Evolutionary conservation across 2,113 vertebrate genomes (phyloP).

Genomic region (Actenoides lindsayi): DNA sequence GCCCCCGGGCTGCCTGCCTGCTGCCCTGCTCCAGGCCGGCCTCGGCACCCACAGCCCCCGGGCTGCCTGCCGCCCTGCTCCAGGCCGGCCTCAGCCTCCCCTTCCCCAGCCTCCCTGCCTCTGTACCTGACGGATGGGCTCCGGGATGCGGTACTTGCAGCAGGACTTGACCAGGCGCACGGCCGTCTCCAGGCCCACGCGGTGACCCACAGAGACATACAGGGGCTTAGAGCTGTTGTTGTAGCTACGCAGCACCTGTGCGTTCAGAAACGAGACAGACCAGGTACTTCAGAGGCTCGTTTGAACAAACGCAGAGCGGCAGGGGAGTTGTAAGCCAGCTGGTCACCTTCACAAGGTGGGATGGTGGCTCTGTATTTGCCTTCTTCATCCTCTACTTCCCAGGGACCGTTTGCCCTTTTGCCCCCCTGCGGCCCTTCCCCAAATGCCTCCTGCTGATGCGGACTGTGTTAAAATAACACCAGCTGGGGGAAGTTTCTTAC

Average conservation of each 20-base stretch:
- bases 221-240: constrained; percentile 84
- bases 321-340: neutral
- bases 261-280: neutral
- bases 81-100: neutral
- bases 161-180: constrained; percentile 84
- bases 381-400: neutral
- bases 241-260: constrained; percentile 85
- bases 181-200: constrained; percentile 83
- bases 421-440: neutral
- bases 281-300: neutral
- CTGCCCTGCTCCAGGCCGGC: too few relatives aligned
- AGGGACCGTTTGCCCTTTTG: neutral
- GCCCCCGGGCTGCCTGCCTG: too few relatives aligned
- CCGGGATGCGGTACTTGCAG: constrained; percentile 87
- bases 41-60: neutral
- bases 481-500: neutral
- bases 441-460: accelerated
- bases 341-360: neutral
- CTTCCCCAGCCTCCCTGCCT: neutral
- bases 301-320: neutral
- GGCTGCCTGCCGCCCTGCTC: accelerated
- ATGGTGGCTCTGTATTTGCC: neutral
- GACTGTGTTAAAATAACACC: neutral
- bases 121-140: constrained; percentile 92
- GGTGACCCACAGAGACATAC: constrained; percentile 91